phyloP scores from a whole-genome alignment of 2,797 vertebrate genomes.

The Pristis pectinata region DNA sequence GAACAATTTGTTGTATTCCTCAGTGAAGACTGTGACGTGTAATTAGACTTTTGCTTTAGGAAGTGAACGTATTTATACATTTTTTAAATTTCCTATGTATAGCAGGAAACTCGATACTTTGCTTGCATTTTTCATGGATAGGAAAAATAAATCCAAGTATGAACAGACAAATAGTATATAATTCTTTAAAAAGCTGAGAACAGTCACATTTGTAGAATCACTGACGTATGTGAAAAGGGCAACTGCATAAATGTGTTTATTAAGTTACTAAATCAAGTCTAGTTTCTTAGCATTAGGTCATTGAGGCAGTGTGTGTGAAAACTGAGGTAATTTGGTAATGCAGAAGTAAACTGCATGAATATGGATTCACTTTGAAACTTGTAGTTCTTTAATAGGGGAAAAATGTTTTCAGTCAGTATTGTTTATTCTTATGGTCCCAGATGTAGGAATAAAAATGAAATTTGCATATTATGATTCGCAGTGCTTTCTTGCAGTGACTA shows the following conservation, averaged over 20 bases:
- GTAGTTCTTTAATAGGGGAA: neutral
- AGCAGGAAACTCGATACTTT: neutral
- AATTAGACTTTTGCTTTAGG: neutral
- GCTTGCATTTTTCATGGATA: neutral
- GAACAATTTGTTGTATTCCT: neutral
- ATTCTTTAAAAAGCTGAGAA: constrained; percentile 3
- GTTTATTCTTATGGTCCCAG: neutral
- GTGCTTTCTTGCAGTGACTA: neutral
- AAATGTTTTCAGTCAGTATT: neutral
- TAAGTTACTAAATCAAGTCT: constrained; percentile 34
- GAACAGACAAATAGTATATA: neutral
- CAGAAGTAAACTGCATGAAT: neutral
- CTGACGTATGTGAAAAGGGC: constrained; percentile 28
- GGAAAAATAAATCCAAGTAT: neutral
- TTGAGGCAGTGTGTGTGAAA: constrained; percentile 22
- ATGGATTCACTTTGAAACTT: neutral
- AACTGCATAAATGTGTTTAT: constrained; percentile 32
- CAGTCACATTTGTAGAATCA: constrained; percentile 17
- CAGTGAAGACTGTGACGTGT: too few relatives aligned
- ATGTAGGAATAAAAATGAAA: neutral
- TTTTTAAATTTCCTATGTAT: neutral
- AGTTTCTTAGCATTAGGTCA: constrained; percentile 27
- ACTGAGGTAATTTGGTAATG: constrained; percentile 17
- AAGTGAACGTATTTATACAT: neutral
- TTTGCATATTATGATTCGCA: neutral